Conservation (phyloP, 2,888 invertebrate species). For the Ennomos quercinarius region DNA sequence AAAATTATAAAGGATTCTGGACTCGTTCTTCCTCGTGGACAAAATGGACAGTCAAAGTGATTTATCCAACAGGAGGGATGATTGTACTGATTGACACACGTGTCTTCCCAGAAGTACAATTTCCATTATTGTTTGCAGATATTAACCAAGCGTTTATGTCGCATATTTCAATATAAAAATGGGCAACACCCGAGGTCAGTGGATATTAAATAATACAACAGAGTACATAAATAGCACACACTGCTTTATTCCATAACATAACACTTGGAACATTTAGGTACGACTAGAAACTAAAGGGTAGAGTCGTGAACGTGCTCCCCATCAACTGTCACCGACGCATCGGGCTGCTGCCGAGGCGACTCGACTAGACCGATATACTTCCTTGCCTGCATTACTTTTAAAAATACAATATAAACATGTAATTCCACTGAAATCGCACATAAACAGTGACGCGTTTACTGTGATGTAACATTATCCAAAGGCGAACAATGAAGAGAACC, state of each 20-base stretch:
- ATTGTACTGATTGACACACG: no score
- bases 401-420: conserved; percentile 30
- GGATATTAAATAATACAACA: conserved; percentile 42
- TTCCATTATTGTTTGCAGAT: no score
- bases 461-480: neutral
- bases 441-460: conserved; percentile 2
- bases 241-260: conserved; percentile 63
- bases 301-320: conserved; percentile 52
- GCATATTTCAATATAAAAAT: no score
- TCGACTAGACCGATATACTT: conserved; percentile 25
- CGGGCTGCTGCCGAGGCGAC: conserved; percentile 26
- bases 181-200: no score
- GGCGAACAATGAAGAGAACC: neutral
- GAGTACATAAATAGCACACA: conserved; percentile 44
- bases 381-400: conserved; percentile 31
- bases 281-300: conserved; percentile 60
- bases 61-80: no score
- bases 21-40: no score
- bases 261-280: conserved; percentile 67
- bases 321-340: conserved; percentile 15
- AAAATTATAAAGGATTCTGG: no score
- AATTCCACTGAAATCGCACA: conserved; percentile 18
- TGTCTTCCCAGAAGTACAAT: no score
- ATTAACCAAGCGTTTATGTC: no score
- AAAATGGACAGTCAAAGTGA: no score